Conservation (phyloP, 2,797 vertebrate species). For the Sebastes goodei region DNA sequence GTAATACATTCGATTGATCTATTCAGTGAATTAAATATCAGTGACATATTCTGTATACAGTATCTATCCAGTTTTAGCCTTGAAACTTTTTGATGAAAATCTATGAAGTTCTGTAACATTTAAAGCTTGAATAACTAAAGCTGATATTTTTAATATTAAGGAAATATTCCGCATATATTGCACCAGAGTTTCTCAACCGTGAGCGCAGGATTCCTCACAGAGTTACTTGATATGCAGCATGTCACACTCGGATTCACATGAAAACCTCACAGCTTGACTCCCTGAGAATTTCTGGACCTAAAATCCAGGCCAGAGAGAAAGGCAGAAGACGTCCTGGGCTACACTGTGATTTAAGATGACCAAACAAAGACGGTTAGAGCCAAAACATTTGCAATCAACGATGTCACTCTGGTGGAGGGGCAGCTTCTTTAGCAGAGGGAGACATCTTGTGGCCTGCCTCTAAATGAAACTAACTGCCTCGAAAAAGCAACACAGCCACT, state of each 20-base stretch:
- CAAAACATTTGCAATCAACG: constrained; percentile 18
- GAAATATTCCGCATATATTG: not conserved
- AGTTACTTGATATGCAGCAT: constrained; percentile 14
- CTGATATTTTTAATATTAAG: not conserved
- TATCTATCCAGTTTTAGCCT: not conserved
- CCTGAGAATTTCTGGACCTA: not conserved
- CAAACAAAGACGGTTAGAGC: not conserved
- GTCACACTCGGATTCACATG: constrained; percentile 6
- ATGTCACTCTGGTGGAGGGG: constrained; percentile 32
- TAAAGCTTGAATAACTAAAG: not conserved
- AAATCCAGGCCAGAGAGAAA: not conserved
- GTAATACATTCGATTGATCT: not conserved
- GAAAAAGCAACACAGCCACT: constrained; percentile 43
- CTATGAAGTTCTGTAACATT: not conserved
- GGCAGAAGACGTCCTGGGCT: not conserved
- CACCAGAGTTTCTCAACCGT: not conserved
- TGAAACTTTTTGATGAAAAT: not conserved
- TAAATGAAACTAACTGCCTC: constrained; percentile 60
- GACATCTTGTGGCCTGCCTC: constrained; percentile 81
- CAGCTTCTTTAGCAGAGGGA: constrained; percentile 77
- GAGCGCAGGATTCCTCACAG: not conserved
- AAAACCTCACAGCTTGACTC: not conserved
- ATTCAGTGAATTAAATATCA: not conserved
- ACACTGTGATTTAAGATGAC: constrained; percentile 11
- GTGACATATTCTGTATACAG: not conserved